Conservation (phyloP, 2,113 vertebrate species). For the Nibea albiflora region DNA sequence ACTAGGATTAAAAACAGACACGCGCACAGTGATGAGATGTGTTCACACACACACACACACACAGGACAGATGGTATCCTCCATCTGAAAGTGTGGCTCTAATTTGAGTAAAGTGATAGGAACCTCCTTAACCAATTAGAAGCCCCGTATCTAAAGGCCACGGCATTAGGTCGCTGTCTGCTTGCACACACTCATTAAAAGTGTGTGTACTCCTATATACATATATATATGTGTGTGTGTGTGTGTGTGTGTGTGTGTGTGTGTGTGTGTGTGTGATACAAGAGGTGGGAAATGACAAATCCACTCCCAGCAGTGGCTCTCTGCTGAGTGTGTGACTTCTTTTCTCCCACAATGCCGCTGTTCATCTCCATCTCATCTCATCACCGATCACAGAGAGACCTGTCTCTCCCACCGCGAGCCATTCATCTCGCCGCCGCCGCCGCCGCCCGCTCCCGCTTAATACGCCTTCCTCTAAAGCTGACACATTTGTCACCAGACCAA, state of each 20-base stretch:
- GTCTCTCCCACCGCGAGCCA: constrained; percentile 45
- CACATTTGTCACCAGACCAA: constrained; percentile 58
- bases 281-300: constrained; percentile 54
- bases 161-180: constrained; percentile 30
- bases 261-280: constrained; percentile 31
- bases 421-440: constrained; percentile 53
- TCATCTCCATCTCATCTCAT: constrained; percentile 65
- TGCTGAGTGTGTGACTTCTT: constrained; percentile 30
- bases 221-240: neutral
- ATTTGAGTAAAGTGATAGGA: constrained; percentile 76
- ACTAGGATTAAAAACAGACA: constrained; percentile 62
- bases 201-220: neutral
- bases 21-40: too few species aligned
- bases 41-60: constrained; percentile 28
- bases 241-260: constrained; percentile 21
- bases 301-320: constrained; percentile 31
- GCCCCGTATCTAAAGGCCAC: constrained; percentile 39
- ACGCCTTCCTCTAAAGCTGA: constrained; percentile 42
- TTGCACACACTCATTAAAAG: constrained; percentile 45
- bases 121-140: constrained; percentile 80
- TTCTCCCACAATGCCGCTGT: constrained; percentile 53
- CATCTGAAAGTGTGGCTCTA: constrained; percentile 67
- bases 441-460: constrained; percentile 31
- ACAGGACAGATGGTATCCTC: constrained; percentile 71
- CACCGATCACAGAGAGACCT: constrained; percentile 61